Base-by-base conservation (phyloP, 2,797 vertebrate genomes). In the Poeciliopsis presidionis region DNA sequence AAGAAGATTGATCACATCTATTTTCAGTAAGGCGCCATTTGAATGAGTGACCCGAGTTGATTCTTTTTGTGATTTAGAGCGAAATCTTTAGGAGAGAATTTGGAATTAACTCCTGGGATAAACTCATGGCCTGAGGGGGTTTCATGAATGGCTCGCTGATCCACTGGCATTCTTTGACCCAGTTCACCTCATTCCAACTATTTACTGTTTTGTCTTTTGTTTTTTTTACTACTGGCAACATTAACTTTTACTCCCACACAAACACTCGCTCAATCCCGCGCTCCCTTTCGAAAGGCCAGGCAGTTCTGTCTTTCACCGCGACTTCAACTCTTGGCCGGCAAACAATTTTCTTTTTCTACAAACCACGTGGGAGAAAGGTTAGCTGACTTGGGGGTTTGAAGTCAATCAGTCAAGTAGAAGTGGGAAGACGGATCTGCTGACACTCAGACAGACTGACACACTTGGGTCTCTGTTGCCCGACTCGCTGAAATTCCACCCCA, bases 361-460 rank as follows among this genome's bases (percentile, higher is more conserved):
- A 76, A 78, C 81, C 73, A 47, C 80, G 87, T 80, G 75, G 59
- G 82, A 89, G 88, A 91, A 89, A 86, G 84, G 78, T 61, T 83
- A 74, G 78, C 79, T 83, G 86, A 88, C 85, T 86, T 74, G 87
- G 41, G 53, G 80, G 80, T 79, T 87, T 89, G 80, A 90, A 89
- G 90, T 94, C 85, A 84, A 83, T 79, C 75, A 85, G 91, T 90
- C 75, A 82, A 92, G 82, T 87, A 90, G 87, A 84, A 82, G 93
- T 91, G 86, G 92, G 93, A 89, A 91, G 90, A 90, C 85, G 89
- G 90, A 91, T 90, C 86, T 88, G 89, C 91, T 92, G 92, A 94
- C 86, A 81, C 79, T 81, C 84, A 77, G 83, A 89, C 90, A 78
- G 82, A 92, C 80, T 83, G 90, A 88, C 87, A 93, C 88, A 91